Evolutionary conservation across 2,888 invertebrate genomes (phyloP), one percentile per base, ranked within the genome.

Genomic region (Himalopsyche japonica): DNA sequence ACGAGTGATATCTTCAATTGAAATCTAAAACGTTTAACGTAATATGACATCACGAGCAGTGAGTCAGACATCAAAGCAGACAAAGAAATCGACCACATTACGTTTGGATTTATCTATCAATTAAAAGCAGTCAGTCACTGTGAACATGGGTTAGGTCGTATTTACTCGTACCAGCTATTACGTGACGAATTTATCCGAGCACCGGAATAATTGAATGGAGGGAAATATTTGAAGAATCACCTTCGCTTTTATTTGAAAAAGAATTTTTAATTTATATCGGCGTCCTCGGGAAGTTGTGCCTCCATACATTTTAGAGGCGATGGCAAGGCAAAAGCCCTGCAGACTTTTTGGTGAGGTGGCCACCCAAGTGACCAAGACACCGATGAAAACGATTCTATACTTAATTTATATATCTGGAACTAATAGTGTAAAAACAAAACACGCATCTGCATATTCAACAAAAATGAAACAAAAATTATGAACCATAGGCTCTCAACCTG

Each of bases 151-250:
- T 70, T 27, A 12, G 70, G 30, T 27, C 70, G 70, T 70, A 70
- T 70, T 70, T 70, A 70, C 70, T 70, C 70, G 70, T 70, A 70
- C 27, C 27, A 27, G 70, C 27, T 30, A 27, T 70, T 70, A 70
- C 70, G 70, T 70, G 30, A 70, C 70, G 70, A 70, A 70, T 70
- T 70, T 27, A 10, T 15, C 70, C 70, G 70, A 70, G 30, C 70
- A 70, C 70, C 70, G 70, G 70, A 70, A 70, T 70, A 70, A 70
- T 70, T 70, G 70, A 70, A 70, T 70, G 70, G 70, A 70, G 70
- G 70, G 70, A 70, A 70, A 70, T 70, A 70, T 70, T 70, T 70
- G 70, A 70, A 70, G 70, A 70, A 70, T 70, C 70, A 70, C 70
- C 70, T 70, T 70, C 70, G 70, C 70, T 70, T 70, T 70, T 70